Percentiles rank a stretch among this genome's conserved stretches.
Evolutionary conservation across 2,113 vertebrate genomes (phyloP).

Genomic region (Corythornis madagascariensis): DNA sequence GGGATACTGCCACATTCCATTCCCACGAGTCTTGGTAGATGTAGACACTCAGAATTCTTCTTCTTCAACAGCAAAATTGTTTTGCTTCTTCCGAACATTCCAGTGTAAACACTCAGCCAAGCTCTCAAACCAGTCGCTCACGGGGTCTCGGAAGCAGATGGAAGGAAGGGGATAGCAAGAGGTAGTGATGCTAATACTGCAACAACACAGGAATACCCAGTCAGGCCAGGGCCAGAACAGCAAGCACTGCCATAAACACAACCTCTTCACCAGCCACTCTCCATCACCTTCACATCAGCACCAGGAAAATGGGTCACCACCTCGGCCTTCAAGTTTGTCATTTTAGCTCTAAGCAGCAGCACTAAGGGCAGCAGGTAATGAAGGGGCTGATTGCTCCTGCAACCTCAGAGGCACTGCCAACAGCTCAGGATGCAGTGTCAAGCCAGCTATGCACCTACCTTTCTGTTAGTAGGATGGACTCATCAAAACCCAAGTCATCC

Average conservation of each 20-base stretch:
- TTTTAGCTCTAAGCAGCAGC: neutral
- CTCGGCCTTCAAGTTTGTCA: neutral
- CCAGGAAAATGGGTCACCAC: neutral
- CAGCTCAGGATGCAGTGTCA: neutral
- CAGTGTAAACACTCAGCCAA: conserved; percentile 85
- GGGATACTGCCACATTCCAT: neutral
- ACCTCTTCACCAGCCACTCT: neutral
- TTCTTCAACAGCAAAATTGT: conserved; percentile 74
- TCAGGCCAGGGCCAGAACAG: neutral
- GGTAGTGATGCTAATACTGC: conserved; percentile 87
- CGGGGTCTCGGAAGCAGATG: conserved; percentile 82
- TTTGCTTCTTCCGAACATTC: conserved; percentile 85
- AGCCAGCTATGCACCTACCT: neutral
- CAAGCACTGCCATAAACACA: accelerated
- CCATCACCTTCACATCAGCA: neutral
- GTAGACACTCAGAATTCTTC: conserved; percentile 48
- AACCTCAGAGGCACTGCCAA: neutral
- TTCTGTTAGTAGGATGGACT: neutral
- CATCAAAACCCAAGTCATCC: neutral
- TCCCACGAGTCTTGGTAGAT: neutral
- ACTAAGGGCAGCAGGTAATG: neutral
- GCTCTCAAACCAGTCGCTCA: conserved; percentile 88
- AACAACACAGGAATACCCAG: neutral
- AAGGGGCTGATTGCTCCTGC: neutral
- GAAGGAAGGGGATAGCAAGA: conserved; percentile 87